phyloP scores from a whole-genome alignment of 2,113 vertebrate genomes.

The Zosterops japonicus region DNA sequence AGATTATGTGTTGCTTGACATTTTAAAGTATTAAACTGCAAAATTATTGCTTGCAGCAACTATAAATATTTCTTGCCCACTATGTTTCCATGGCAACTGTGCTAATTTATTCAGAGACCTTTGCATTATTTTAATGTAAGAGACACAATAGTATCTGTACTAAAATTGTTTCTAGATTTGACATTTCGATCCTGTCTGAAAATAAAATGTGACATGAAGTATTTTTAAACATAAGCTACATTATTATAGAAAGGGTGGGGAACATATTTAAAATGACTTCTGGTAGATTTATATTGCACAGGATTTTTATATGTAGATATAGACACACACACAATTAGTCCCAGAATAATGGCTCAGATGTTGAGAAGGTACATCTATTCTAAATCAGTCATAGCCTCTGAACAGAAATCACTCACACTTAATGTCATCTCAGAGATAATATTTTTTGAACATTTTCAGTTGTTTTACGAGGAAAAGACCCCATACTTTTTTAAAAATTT shows the following conservation, averaged over 20 bases:
- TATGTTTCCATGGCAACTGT: constrained; percentile 66
- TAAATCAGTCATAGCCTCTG: background rate
- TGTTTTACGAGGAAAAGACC: background rate
- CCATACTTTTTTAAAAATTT: accelerated
- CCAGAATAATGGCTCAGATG: background rate
- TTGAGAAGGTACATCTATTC: background rate
- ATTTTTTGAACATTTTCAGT: background rate
- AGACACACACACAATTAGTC: background rate
- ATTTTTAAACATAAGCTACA: background rate
- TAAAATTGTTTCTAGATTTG: constrained; percentile 19
- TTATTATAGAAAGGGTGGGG: background rate
- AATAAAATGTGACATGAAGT: constrained; percentile 1
- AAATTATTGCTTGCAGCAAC: constrained; percentile 65
- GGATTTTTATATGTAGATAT: background rate
- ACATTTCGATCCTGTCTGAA: constrained; percentile 38
- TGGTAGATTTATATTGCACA: background rate
- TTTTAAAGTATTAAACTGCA: constrained; percentile 63
- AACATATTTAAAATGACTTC: background rate
- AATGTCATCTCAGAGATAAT: background rate
- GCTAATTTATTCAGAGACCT: constrained; percentile 70
- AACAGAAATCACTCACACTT: background rate
- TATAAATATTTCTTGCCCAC: constrained; percentile 72
- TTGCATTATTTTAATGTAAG: constrained; percentile 55
- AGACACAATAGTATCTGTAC: constrained; percentile 46
- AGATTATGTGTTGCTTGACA: constrained; percentile 58